phyloP scores from a whole-genome alignment of 2,113 vertebrate species.

The Zosterops pallidus region DNA sequence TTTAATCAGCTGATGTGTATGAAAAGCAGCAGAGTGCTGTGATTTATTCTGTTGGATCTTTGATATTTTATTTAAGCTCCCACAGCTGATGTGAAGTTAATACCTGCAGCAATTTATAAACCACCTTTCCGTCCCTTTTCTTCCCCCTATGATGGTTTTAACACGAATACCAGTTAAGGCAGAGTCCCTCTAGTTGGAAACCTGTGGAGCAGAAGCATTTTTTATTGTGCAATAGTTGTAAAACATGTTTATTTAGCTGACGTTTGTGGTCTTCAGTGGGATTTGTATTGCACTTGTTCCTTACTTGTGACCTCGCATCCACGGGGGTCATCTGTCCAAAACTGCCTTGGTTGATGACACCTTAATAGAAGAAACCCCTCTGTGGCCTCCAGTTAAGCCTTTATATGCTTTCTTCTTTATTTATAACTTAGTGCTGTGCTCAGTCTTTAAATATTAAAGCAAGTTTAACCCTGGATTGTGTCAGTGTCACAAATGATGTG shows the following conservation, averaged over 20 bases:
- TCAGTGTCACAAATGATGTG: neutral
- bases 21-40: neutral
- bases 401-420: neutral
- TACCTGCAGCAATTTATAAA: neutral
- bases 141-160: neutral
- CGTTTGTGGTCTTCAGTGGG: neutral
- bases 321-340: rapidly evolving
- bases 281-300: neutral
- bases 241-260: neutral
- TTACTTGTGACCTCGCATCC: neutral
- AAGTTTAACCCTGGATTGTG: neutral
- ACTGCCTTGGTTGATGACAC: neutral
- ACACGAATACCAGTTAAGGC: neutral
- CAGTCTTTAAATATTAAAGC: neutral
- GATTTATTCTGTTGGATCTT: neutral
- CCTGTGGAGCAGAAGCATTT: neutral
- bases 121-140: neutral
- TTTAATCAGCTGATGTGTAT: slow-evolving; percentile 14
- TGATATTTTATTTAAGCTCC: neutral
- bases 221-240: neutral
- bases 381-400: neutral
- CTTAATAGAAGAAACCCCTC: neutral
- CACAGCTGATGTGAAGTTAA: neutral
- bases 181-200: neutral
- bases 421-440: neutral